Conservation (phyloP, 2,113 vertebrate species). For the Rhinoderma darwinii region DNA sequence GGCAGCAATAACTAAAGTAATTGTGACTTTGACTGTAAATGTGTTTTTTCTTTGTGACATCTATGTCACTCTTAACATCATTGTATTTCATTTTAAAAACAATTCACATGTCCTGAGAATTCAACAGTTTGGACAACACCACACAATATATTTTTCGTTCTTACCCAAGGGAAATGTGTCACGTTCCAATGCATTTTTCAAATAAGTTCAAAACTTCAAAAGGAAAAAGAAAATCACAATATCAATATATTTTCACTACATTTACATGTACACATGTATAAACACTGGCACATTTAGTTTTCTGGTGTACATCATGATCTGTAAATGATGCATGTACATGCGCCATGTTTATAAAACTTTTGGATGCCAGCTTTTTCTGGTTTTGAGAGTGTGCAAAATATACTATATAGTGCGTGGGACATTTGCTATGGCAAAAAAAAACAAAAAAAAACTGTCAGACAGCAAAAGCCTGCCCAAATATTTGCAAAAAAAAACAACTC, state of each 20-base stretch:
- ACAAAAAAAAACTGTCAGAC: no score
- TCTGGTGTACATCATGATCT: not conserved
- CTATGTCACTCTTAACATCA: slow-evolving; percentile 17
- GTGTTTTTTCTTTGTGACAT: slow-evolving; percentile 28
- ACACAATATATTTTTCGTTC: not conserved
- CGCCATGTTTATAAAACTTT: not conserved
- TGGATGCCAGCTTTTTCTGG: not conserved
- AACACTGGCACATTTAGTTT: no score
- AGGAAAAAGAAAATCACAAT: not conserved
- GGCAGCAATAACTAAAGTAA: slow-evolving; percentile 10
- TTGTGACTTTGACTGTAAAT: slow-evolving; percentile 9
- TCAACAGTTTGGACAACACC: not conserved
- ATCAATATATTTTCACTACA: not conserved
- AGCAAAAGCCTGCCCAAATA: no score
- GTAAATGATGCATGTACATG: not conserved
- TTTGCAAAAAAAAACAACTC: no score
- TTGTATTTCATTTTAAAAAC: not conserved
- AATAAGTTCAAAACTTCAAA: not conserved
- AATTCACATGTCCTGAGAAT: slow-evolving; percentile 13
- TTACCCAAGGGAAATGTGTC: not conserved
- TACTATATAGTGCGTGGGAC: no score
- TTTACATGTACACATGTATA: not conserved
- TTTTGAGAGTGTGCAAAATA: not conserved
- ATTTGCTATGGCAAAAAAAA: no score
- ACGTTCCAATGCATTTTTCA: not conserved